Conservation (phyloP, 92 coral and sea anemone species). For the Plumapathes pennacea region DNA sequence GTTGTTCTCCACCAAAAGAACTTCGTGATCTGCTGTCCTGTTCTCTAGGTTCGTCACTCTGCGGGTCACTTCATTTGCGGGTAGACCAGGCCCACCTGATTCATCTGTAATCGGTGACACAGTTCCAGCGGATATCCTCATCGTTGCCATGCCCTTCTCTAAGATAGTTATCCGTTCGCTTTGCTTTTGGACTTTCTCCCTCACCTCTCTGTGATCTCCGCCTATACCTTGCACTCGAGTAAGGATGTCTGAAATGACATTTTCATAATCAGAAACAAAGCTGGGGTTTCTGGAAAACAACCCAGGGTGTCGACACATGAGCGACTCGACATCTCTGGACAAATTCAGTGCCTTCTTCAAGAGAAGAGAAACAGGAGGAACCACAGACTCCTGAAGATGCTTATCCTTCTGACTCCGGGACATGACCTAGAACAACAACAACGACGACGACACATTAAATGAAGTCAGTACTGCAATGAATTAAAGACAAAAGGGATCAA, state of each 20-base stretch:
- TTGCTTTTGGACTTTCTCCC: conserved; percentile 1
- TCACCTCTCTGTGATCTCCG: conserved; percentile 4
- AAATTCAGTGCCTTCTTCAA: background rate
- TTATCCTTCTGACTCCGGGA: background rate
- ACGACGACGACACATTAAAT: no score
- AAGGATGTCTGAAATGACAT: conserved; percentile 1
- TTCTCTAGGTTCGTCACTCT: conserved; percentile 4
- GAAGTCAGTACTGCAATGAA: no score
- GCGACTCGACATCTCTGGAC: background rate
- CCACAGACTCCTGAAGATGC: conserved; percentile 1
- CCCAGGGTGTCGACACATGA: background rate
- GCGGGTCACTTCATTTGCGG: background rate
- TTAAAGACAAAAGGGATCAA: no score
- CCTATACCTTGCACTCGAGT: background rate
- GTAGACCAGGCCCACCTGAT: background rate
- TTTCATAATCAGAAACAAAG: background rate
- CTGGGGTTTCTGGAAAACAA: background rate
- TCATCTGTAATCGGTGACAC: background rate
- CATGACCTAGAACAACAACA: background rate
- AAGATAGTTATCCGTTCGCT: conserved; percentile 2
- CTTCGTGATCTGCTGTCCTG: conserved; percentile 29
- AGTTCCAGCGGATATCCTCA: background rate
- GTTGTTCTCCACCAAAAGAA: conserved; percentile 18
- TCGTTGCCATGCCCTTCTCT: conserved; percentile 2
- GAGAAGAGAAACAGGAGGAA: background rate